Evolutionary conservation across 2,888 invertebrate genomes (phyloP).

Genomic region (Protodeltote pygarga): DNA sequence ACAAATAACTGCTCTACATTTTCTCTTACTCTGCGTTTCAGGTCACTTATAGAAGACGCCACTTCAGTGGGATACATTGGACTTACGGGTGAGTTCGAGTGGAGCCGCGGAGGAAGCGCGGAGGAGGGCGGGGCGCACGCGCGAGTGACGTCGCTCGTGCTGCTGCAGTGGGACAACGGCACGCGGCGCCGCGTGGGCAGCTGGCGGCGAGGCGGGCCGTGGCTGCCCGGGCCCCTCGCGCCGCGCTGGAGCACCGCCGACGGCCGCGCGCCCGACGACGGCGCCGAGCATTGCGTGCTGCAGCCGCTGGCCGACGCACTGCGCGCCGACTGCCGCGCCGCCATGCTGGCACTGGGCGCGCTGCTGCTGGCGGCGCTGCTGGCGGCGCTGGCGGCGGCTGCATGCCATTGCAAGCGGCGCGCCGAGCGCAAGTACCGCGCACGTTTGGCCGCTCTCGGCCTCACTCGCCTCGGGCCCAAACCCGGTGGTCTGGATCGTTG

Average conservation of each 20-base stretch:
- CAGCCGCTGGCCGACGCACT: slow-evolving; percentile 89
- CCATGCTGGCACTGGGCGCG: slow-evolving; percentile 83
- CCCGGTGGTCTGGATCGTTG: slow-evolving; percentile 91
- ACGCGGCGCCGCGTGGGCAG: slow-evolving; percentile 87
- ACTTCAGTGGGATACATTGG: slow-evolving; percentile 57
- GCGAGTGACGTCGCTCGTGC: slow-evolving; percentile 46
- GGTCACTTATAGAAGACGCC: slow-evolving; percentile 59
- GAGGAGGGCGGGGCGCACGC: slow-evolving; percentile 20
- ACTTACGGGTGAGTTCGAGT: slow-evolving; percentile 69
- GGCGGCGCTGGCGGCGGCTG: slow-evolving; percentile 60
- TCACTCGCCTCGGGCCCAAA: slow-evolving; percentile 63
- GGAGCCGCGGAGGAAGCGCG: slow-evolving; percentile 51
- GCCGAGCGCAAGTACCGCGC: slow-evolving; percentile 69
- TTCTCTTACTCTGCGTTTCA: slow-evolving; percentile 30
- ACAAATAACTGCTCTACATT: too few relatives aligned
- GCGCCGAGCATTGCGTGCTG: slow-evolving; percentile 89
- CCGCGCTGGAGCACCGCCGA: slow-evolving; percentile 89
- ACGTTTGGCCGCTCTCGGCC: slow-evolving; percentile 68
- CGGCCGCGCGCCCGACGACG: slow-evolving; percentile 89
- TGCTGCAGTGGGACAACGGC: slow-evolving; percentile 88
- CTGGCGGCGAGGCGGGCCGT: slow-evolving; percentile 85
- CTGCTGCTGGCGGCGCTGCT: slow-evolving; percentile 58
- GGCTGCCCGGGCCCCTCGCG: slow-evolving; percentile 87
- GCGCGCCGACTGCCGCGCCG: slow-evolving; percentile 90
- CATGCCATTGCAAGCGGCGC: slow-evolving; percentile 65